Percentiles rank a stretch among this genome's conserved stretches.
These are phyloP conservation scores for Colistium nudipinnis DNA, from an alignment of 2,113 vertebrate species.

Conservation along the genomic window DNA sequence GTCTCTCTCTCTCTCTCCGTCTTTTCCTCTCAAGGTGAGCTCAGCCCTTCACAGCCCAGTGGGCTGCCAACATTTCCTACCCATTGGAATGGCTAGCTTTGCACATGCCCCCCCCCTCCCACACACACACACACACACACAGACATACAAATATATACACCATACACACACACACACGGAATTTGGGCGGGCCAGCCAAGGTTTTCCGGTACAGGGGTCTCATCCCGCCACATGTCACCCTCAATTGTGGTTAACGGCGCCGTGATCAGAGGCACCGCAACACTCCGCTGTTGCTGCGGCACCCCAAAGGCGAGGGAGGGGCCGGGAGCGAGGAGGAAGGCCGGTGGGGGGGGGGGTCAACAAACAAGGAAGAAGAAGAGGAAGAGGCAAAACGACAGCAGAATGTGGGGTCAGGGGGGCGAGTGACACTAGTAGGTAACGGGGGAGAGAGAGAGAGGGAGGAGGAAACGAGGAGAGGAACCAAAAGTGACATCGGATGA, in stretches of 20 bases:
- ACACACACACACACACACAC: slow-evolving; percentile 2
- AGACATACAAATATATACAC: slow-evolving; percentile 18
- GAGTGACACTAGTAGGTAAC: slow-evolving; percentile 10
- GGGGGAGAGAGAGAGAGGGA: slow-evolving; percentile 3
- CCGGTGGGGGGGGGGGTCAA: background rate
- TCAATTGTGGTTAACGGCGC: slow-evolving; percentile 61
- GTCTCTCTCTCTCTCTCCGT: slow-evolving; percentile 22
- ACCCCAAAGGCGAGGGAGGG: slow-evolving; percentile 49
- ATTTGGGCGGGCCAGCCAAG: slow-evolving; percentile 53
- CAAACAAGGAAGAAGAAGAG: background rate
- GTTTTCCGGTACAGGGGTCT: slow-evolving; percentile 71
- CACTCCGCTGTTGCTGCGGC: slow-evolving; percentile 56
- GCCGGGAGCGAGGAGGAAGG: slow-evolving; percentile 2
- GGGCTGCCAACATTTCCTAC: slow-evolving; percentile 66
- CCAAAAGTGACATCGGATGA: slow-evolving; percentile 16
- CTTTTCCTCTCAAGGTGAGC: slow-evolving; percentile 61
- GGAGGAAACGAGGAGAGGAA: slow-evolving; percentile 25
- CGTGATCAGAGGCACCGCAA: slow-evolving; percentile 62
- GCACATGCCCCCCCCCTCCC: slow-evolving; percentile 10
- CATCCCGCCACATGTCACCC: slow-evolving; percentile 71
- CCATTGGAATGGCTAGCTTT: slow-evolving; percentile 48
- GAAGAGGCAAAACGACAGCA: background rate
- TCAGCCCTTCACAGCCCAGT: slow-evolving; percentile 76
- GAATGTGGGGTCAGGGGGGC: background rate
- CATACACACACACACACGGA: slow-evolving; percentile 16